These are phyloP conservation scores for Hylaea fasciaria DNA, from an alignment of 2,888 invertebrate genomes.

Conservation along the genomic window DNA sequence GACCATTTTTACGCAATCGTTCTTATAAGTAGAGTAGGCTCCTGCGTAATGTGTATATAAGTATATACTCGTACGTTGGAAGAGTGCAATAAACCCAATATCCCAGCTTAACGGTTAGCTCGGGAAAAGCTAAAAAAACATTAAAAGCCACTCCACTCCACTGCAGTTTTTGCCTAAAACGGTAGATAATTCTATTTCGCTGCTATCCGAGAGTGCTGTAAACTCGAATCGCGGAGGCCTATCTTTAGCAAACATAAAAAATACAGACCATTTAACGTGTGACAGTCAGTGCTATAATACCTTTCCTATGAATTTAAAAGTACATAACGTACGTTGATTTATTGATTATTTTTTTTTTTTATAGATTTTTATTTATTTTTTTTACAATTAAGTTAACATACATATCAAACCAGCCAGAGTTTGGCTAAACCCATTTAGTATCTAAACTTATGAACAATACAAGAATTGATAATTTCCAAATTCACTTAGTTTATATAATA, in stretches of 20 bases:
- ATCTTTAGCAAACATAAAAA: constrained; percentile 35
- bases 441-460: constrained; percentile 85
- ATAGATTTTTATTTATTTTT: constrained; percentile 74
- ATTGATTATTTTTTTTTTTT: no score
- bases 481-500: constrained; percentile 83
- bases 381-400: constrained; percentile 85
- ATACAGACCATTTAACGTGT: no score
- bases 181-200: constrained; percentile 67
- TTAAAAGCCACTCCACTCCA: constrained; percentile 64
- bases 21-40: no score
- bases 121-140: constrained; percentile 51
- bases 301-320: no score
- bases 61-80: background rate
- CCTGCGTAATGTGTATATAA: no score
- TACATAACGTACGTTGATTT: no score
- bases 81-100: constrained; percentile 53
- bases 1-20: no score
- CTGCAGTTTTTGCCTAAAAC: constrained; percentile 60
- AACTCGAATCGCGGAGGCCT: constrained; percentile 51
- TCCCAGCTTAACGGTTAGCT: constrained; percentile 51
- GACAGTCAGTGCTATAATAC: no score
- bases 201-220: constrained; percentile 56
- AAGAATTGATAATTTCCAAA: constrained; percentile 85
- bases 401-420: constrained; percentile 85
- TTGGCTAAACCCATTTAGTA: constrained; percentile 85